phyloP scores from a whole-genome alignment of 2,888 invertebrate genomes.

The Dasypogon diadema region DNA sequence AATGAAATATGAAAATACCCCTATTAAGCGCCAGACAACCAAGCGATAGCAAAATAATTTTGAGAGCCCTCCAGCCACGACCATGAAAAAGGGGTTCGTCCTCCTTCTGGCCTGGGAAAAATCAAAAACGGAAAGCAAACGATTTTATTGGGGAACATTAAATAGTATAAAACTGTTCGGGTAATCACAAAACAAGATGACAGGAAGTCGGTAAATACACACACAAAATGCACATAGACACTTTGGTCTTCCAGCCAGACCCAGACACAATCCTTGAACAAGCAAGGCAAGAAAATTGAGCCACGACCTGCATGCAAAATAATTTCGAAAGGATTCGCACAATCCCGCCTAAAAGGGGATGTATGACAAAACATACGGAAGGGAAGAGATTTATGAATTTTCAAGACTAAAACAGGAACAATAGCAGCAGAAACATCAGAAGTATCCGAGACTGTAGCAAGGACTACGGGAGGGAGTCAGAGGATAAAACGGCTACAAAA shows the following conservation, averaged over 20 bases:
- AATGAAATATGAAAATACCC: slow-evolving; percentile 28
- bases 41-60: slow-evolving; percentile 35
- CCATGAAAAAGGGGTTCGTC: background rate
- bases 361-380: slow-evolving; percentile 15
- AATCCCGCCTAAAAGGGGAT: slow-evolving; percentile 11
- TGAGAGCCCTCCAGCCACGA: slow-evolving; percentile 19
- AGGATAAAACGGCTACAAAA: background rate
- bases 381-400: slow-evolving; percentile 46
- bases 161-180: background rate
- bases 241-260: background rate
- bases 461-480: background rate
- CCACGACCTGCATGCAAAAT: slow-evolving; percentile 38
- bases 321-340: slow-evolving; percentile 23
- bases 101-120: background rate
- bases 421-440: slow-evolving; percentile 16
- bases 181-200: slow-evolving; percentile 2
- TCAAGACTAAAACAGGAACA: slow-evolving; percentile 39
- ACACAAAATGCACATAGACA: background rate
- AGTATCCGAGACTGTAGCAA: background rate
- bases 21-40: slow-evolving; percentile 19
- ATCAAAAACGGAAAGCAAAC: slow-evolving; percentile 34
- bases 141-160: background rate
- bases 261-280: background rate
- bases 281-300: slow-evolving; percentile 24
- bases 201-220: background rate